A percentile compares a stretch with the other conserved stretches of the same genome.
These are phyloP conservation scores for Copsychus sechellarum DNA, from an alignment of 2,113 vertebrate genomes.

Conservation along the genomic window DNA sequence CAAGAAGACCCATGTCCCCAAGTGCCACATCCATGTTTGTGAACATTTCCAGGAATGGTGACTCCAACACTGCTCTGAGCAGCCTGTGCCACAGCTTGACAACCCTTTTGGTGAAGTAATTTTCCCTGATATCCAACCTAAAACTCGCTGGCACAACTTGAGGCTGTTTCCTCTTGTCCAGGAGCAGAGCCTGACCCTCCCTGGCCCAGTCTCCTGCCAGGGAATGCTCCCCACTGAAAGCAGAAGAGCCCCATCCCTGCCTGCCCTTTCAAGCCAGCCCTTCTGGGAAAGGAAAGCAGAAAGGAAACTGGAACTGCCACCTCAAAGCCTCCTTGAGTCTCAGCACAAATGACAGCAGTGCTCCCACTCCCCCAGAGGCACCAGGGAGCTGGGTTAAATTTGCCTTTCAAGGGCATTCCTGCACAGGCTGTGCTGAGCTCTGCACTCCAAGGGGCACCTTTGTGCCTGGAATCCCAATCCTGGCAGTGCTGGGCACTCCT, in stretches of 20 bases:
- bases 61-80: background rate
- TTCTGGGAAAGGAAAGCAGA: background rate
- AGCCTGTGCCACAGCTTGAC: background rate
- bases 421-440: background rate
- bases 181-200: background rate
- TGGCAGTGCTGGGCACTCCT: background rate
- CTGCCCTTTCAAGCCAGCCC: background rate
- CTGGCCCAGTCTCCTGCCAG: background rate
- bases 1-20: background rate
- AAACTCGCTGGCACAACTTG: background rate
- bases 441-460: background rate
- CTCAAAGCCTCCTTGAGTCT: background rate
- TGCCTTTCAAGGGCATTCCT: constrained; percentile 44
- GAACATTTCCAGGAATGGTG: background rate
- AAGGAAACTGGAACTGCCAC: background rate
- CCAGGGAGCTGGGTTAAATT: background rate
- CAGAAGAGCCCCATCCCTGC: background rate
- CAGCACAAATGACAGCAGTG: background rate
- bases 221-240: background rate
- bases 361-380: background rate
- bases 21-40: background rate
- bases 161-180: background rate
- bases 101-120: background rate
- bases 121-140: background rate
- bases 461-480: constrained; percentile 43